Evolutionary conservation across 2,888 invertebrate genomes (phyloP).

Genomic region (Bombyx huttoni): DNA sequence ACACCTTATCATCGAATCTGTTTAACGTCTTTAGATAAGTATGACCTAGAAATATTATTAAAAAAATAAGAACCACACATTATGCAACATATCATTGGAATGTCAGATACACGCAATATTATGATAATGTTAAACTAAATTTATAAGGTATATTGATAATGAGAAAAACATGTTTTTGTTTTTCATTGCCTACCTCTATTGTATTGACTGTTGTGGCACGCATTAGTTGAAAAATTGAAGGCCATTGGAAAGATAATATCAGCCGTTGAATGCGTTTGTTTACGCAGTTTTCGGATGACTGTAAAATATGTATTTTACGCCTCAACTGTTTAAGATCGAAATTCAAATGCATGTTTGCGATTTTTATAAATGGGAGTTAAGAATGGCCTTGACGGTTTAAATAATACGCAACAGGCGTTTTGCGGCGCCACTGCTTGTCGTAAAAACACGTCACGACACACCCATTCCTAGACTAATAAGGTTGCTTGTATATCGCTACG

Average conservation of each 20-base stretch:
- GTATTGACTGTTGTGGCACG: conserved; percentile 3
- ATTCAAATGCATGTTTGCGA: conserved; percentile 23
- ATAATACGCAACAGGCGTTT: conserved; percentile 54
- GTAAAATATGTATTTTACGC: not conserved
- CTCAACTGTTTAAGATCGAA: conserved; percentile 29
- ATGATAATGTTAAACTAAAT: not conserved
- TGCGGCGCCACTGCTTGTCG: conserved; percentile 31
- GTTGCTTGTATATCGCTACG: conserved; percentile 35
- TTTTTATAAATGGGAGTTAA: conserved; percentile 29
- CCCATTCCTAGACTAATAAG: conserved; percentile 62
- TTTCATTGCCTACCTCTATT: not conserved
- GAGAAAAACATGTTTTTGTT: conserved; percentile 2
- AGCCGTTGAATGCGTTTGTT: conserved; percentile 5
- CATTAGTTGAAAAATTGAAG: conserved; percentile 3
- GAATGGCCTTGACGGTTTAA: conserved; percentile 50
- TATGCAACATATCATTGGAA: not conserved
- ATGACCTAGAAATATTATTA: not conserved
- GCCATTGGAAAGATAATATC: conserved; percentile 3
- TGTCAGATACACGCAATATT: not conserved
- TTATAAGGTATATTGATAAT: not conserved
- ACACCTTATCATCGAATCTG: not conserved
- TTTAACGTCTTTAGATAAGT: not conserved
- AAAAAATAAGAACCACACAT: not conserved
- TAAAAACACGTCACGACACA: conserved; percentile 64
- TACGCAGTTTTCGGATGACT: conserved; percentile 1